A percentile compares a stretch with the other conserved stretches of the same genome.
Evolutionary conservation across 2,888 invertebrate species (phyloP).

Genomic region (Synanthedon formicaeformis): DNA sequence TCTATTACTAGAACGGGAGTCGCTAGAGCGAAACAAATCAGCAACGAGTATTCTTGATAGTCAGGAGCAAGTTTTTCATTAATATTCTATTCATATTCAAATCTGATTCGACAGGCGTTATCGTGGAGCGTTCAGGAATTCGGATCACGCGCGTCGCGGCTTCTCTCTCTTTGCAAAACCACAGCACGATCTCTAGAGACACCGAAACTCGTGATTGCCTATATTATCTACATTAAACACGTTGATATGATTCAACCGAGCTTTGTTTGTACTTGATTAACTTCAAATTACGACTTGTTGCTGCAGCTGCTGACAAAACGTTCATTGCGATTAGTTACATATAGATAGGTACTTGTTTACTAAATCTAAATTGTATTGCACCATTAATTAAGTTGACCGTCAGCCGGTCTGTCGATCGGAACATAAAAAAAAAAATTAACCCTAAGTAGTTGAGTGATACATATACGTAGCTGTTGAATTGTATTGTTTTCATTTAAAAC

Average conservation of each 20-base stretch:
- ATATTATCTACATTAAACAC: conserved; percentile 43
- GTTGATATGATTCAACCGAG: conserved; percentile 18
- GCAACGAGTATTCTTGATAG: conserved; percentile 25
- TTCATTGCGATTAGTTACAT: too few relatives aligned
- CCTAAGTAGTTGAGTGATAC: too few relatives aligned
- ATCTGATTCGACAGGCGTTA: conserved; percentile 56
- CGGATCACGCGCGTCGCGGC: conserved; percentile 41
- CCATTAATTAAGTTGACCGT: too few relatives aligned
- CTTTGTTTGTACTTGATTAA: conserved; percentile 9
- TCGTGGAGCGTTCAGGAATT: conserved; percentile 32
- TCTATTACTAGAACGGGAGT: conserved; percentile 7
- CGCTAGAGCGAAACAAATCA: conserved; percentile 25
- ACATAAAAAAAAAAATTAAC: too few relatives aligned
- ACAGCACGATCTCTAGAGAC: conserved; percentile 33
- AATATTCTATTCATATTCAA: conserved; percentile 66
- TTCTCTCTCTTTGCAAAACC: conserved; percentile 31
- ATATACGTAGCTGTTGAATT: too few relatives aligned
- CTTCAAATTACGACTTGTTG: background rate
- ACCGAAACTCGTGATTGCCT: conserved; percentile 51
- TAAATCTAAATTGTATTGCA: too few relatives aligned
- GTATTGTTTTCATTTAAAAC: too few relatives aligned
- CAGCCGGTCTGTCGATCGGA: too few relatives aligned
- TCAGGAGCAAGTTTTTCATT: conserved; percentile 53
- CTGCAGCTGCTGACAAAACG: background rate
- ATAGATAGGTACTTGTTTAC: too few relatives aligned